Evolutionary conservation across 1,140 invertebrate species (phyloP), one percentile per base, ranked within the genome.

Genomic region (Coelopa frigida): DNA sequence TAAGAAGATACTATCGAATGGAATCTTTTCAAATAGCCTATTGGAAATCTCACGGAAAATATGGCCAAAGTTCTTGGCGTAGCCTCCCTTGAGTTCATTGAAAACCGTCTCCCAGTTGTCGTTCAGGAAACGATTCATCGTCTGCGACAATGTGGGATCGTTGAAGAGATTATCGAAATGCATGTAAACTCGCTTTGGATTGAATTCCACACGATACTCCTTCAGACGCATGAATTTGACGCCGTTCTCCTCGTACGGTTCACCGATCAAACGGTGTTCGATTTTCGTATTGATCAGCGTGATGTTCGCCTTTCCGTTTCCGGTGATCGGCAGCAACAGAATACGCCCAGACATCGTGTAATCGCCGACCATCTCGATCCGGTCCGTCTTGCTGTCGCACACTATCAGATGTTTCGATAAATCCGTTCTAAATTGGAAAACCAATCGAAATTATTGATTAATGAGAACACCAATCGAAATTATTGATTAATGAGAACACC

Each of bases 281-380:
- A 79, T 75, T 22, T 74, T 73, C 5, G 80, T 63, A 49, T 79
- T 73, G 17, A 76, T 53, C 61, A 84, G 74, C 5, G 80, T 82
- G 7, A 87, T 76, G 51, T 85, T 84, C 0, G 77, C 77, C 31
- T 75, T 68, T 5, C 85, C 85, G 45, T 76, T 73, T 26, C 85
- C 84, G n/a, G 71, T 75, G 17, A 87, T 79, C 0, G 83, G 82
- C 22, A 87, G 55, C 12, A 87, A 55, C 4, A 87, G 57, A 39
- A 87, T 77, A 38, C 77, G 75, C 21, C 85, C 84, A 17, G 76
- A 74, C 58, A 85, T 73, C 36, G 78, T 75, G 51, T 86, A 87
- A 54, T 84, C 73, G 0, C 75, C 79, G 5, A 79, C 57, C 53
- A 83, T 78, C 49, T 78, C 74, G 48, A 82, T 61, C 58, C 68